phyloP scores from a whole-genome alignment of 2,888 invertebrate genomes.

The Stenichneumon culpator region DNA sequence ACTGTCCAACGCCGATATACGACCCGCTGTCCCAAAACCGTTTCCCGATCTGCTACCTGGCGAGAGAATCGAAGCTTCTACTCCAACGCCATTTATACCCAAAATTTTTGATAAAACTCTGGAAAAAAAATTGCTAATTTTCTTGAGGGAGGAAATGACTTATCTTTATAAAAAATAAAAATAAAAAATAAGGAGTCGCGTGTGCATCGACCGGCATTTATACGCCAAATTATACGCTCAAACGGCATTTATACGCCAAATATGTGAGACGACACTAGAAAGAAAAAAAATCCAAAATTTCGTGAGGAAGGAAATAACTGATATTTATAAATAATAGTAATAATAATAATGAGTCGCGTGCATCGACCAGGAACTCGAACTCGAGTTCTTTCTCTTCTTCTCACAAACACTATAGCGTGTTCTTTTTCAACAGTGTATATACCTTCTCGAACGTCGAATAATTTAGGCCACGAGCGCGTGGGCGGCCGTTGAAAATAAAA shows the following conservation, averaged over 20 bases:
- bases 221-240: neutral
- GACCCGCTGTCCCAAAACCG: conserved; percentile 29
- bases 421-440: neutral
- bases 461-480: conserved; percentile 74
- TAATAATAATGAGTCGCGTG: neutral
- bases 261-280: too few relatives aligned
- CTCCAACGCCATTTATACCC: neutral
- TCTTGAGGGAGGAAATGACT: neutral
- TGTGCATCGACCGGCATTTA: neutral
- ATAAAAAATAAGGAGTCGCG: neutral
- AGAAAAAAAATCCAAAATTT: neutral
- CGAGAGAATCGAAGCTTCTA: conserved; percentile 10
- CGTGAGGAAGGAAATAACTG: too few relatives aligned
- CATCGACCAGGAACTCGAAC: conserved; percentile 14
- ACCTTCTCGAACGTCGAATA: conserved; percentile 73
- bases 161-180: neutral
- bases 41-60: conserved; percentile 14
- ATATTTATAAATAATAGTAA: neutral
- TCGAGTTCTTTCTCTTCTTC: neutral
- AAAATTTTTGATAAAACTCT: neutral
- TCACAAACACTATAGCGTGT: neutral
- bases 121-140: neutral
- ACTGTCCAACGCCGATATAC: conserved; percentile 45
- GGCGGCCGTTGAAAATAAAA: conserved; percentile 78
- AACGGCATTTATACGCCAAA: neutral